Percentiles rank a stretch among this genome's conserved stretches.
phyloP scores from a whole-genome alignment of 2,797 vertebrate species.

The Psittacula derbiana region DNA sequence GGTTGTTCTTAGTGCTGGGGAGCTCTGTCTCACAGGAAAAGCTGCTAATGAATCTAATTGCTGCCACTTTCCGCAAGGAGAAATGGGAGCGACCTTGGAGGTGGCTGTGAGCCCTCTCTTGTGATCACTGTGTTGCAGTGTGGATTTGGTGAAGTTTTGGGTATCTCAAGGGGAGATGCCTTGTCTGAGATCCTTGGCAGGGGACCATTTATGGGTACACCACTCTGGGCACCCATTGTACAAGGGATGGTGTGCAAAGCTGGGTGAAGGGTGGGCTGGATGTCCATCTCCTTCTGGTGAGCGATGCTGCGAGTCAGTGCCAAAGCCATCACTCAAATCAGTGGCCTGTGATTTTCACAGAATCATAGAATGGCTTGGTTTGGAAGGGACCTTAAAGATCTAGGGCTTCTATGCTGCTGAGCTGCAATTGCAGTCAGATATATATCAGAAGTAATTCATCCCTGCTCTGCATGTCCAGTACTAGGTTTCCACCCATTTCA shows the following conservation, averaged over 20 bases:
- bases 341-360: neutral
- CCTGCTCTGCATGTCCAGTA: neutral
- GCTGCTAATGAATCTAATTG: neutral
- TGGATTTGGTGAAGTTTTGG: neutral
- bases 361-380: neutral
- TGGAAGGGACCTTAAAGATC: neutral
- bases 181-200: neutral
- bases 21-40: neutral
- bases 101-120: neutral
- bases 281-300: neutral
- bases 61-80: neutral
- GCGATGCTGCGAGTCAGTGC: neutral
- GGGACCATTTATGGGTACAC: neutral
- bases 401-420: neutral
- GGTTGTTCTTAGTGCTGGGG: neutral
- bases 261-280: neutral
- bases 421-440: neutral
- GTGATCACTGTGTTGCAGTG: neutral
- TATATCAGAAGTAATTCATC: slow-evolving; percentile 47
- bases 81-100: neutral
- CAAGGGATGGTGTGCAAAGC: neutral
- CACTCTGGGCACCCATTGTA: no score
- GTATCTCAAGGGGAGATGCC: neutral
- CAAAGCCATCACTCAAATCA: neutral
- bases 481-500: slow-evolving; percentile 12